Base-by-base conservation (phyloP, 2,113 vertebrate genomes). In the Emydocephalus ijimae region DNA sequence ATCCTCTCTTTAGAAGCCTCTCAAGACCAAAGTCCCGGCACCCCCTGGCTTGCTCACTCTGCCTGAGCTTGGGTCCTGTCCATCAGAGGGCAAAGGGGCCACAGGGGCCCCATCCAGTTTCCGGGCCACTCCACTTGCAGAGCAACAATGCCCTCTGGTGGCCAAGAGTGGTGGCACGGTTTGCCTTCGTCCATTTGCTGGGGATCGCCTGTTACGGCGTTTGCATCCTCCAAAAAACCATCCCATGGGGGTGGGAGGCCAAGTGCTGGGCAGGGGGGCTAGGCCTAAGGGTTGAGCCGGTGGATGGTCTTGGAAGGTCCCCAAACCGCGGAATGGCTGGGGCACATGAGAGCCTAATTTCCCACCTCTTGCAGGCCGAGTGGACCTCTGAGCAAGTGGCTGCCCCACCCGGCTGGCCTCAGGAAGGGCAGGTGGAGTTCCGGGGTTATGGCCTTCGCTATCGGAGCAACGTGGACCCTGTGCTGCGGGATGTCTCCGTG, bases 401-500 rank as follows among this genome's bases (percentile, higher is more conserved):
- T 24, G 97, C 98, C 0, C 96, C 96, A 0, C 95, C 96, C 0
- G 97, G 69, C 29, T 99, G 99, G 99, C 99, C 99, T 0, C 96
- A 98, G 2, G 94, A 96, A 0, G 99, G 99, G 87, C 97, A 95
- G 85, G 98, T 99, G n/a, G 98, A 99, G 69, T 98, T 99, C 93
- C 96, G 94, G 86, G 94, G 98, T 34, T 99, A 98, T 0, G 92
- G 98, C 26, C 97, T 99, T 89, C 98, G 99, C 24, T 99, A 99
- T 96, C 97, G 98, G 2, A 95, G 98, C 0, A 98, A 99, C 95
- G 97, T 99, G 96, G 98, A 99, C 86, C 95, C 98, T 91, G 99
- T 99, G 54, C 98, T 99, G 91, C 98, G 95, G 92, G 97, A 99
- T 95, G 98, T 99, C 89, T 98, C 94, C 6, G 91, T 99, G 90